phyloP scores from a whole-genome alignment of 2,888 invertebrate genomes.

The Drosophila macrothrix region DNA sequence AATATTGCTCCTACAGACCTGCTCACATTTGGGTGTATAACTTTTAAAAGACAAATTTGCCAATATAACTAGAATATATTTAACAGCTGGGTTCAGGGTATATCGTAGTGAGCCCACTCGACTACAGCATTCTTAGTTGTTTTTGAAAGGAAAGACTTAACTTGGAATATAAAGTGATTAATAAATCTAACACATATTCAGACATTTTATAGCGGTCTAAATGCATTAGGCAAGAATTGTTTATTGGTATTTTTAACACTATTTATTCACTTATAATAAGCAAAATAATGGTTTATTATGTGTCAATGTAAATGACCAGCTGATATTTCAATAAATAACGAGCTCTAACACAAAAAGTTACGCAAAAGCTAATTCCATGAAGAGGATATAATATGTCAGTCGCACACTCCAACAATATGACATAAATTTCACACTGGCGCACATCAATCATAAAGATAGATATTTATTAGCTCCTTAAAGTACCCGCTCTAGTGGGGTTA shows the following conservation, averaged over 20 bases:
- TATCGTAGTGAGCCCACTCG: neutral
- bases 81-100: neutral
- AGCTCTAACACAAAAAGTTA: constrained; percentile 9
- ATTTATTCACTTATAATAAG: neutral
- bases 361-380: constrained; percentile 16
- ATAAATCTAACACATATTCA: neutral
- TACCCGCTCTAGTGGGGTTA: constrained; percentile 2
- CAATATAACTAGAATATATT: neutral
- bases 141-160: neutral
- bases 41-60: neutral
- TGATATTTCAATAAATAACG: constrained; percentile 25
- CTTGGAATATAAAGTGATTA: neutral
- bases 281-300: neutral
- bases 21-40: neutral
- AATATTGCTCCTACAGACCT: too few relatives aligned
- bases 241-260: neutral
- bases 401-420: constrained; percentile 5
- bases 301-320: constrained; percentile 13
- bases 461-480: constrained; percentile 12
- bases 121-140: neutral
- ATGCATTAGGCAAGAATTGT: neutral
- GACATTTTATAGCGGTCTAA: neutral
- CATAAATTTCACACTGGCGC: constrained; percentile 22
- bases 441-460: constrained; percentile 32
- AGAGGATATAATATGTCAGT: constrained; percentile 8